Evolutionary conservation across 2,888 invertebrate genomes (phyloP).

Genomic region (Strigamia crassipes): DNA sequence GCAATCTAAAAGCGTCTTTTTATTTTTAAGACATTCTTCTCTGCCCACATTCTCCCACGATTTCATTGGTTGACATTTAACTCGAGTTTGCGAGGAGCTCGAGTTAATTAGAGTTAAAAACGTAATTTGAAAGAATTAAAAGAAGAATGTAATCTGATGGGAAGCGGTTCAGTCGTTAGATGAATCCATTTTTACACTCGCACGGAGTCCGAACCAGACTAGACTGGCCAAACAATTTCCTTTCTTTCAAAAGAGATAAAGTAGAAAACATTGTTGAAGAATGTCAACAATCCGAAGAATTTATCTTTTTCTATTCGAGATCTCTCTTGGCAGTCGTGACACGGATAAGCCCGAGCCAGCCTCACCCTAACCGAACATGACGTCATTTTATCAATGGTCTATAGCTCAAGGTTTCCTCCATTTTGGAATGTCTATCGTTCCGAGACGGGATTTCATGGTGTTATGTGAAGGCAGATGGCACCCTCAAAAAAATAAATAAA

Average conservation of each 20-base stretch:
- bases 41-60: not conserved
- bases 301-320: slow-evolving; percentile 3
- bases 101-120: slow-evolving; percentile 5
- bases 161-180: not conserved
- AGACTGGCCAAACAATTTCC: not conserved
- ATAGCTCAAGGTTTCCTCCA: slow-evolving; percentile 2
- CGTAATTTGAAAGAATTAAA: slow-evolving; percentile 3
- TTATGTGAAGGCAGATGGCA: not conserved
- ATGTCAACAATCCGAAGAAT: slow-evolving; percentile 33
- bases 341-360: slow-evolving; percentile 11
- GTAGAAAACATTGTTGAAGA: not conserved
- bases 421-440: slow-evolving; percentile 23
- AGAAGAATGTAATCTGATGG: not conserved
- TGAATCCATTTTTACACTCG: not conserved
- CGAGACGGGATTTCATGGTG: not conserved
- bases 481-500: too few relatives aligned
- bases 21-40: slow-evolving; percentile 32
- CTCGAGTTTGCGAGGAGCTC: not conserved
- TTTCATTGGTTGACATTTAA: slow-evolving; percentile 18
- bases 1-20: slow-evolving; percentile 32
- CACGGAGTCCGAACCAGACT: not conserved
- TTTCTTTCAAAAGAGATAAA: not conserved
- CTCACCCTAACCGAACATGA: not conserved
- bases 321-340: slow-evolving; percentile 4
- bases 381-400: slow-evolving; percentile 32